Base-by-base conservation (phyloP, 1,140 invertebrate species). In the Bombus cullumanus region DNA sequence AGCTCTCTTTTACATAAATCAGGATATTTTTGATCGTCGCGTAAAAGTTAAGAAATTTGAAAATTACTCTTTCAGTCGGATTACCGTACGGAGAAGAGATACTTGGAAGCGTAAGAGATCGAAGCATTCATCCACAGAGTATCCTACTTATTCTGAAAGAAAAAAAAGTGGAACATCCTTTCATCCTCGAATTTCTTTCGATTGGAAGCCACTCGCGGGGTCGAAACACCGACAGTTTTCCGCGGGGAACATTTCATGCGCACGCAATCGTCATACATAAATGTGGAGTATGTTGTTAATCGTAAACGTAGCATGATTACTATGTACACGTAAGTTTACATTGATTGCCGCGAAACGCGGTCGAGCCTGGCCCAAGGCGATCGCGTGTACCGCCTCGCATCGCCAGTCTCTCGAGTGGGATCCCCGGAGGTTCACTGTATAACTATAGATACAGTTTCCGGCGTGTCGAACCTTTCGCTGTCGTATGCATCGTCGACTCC, bases 261-360 rank as follows among this genome's bases (percentile, higher is more conserved):
- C 77, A 69, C 73, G 77, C 39, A 47, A 71, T 81, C 59, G 81
- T 89, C 59, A 41, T 72, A 81, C 68, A 74, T 53, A 78, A 85
- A 88, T 72, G 73, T 88, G 64, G 8, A 71, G 71, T 88, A 72
- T 57, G 64, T 43, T 12, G 62, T 77, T 28, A 75, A 62, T 88
- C 72, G 86, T 88, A 84, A 53, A 53, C 69, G 68, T 85, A 81
- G 15, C 39, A 69, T 81, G 57, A 86, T 81, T 62, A 28, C 71
- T 89, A 89, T 89, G 66, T 89, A 89, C 88, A 88, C 59, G 68
- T 81, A 74, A 88, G 86, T 89, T 89, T 88, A 89, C 88, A 88
- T 86, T 72, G 69, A 47, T 68, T 15, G 71, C 43, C 9, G 57
- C 37, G n/a, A 53, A 25, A 37, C 22, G 62, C 25, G 68, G 72